Percentiles rank a stretch among this genome's conserved stretches.
These are phyloP conservation scores for Anorthoa munda DNA, from an alignment of 2,888 invertebrate genomes.

Conservation along the genomic window DNA sequence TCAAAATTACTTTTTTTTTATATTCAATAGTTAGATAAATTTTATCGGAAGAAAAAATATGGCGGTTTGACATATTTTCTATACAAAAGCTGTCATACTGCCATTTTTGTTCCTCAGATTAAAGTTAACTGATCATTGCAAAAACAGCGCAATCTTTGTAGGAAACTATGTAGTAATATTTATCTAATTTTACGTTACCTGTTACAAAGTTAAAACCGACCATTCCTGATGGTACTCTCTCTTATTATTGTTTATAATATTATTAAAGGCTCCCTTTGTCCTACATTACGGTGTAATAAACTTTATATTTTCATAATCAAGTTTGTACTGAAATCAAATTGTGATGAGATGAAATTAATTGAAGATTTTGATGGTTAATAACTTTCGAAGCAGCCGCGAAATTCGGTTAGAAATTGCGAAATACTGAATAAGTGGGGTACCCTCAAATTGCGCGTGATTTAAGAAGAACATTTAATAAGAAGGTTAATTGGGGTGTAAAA, in stretches of 20 bases:
- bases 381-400: conserved; percentile 30
- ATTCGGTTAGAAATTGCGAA: conserved; percentile 29
- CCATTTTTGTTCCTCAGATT: too few species aligned
- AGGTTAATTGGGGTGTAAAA: not conserved
- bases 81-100: too few species aligned
- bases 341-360: conserved; percentile 56
- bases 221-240: not conserved
- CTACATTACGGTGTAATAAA: conserved; percentile 31
- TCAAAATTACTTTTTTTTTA: too few species aligned
- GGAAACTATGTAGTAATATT: not conserved
- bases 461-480: not conserved
- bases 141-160: not conserved
- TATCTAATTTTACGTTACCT: not conserved
- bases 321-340: conserved; percentile 44
- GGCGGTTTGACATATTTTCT: too few species aligned
- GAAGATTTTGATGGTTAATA: conserved; percentile 45
- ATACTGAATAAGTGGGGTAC: conserved; percentile 7
- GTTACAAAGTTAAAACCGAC: not conserved
- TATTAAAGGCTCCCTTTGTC: conserved; percentile 8
- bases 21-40: too few species aligned
- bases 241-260: conserved; percentile 10
- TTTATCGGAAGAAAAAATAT: too few species aligned
- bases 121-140: too few species aligned
- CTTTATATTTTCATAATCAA: conserved; percentile 47
- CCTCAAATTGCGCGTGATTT: conserved; percentile 15